Percentiles rank a stretch among this genome's conserved stretches.
These are phyloP conservation scores for Dasysyrphus tricinctus DNA, from an alignment of 2,888 invertebrate genomes.

Conservation along the genomic window DNA sequence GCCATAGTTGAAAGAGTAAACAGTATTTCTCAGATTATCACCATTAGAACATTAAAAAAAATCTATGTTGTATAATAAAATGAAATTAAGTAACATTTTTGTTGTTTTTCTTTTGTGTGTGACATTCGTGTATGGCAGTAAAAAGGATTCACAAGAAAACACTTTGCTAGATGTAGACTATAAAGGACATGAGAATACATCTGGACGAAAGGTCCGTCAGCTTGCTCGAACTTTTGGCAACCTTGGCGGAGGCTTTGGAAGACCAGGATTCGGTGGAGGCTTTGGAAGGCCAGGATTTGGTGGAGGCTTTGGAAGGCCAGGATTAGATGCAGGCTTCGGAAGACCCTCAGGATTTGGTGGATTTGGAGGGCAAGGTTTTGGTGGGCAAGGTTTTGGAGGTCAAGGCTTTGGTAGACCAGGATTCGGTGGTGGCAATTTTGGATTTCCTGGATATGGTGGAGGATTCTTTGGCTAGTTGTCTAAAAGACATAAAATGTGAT, in stretches of 20 bases:
- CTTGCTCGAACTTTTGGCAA: slow-evolving; percentile 58
- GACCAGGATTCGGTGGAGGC: slow-evolving; percentile 7
- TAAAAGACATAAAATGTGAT: background rate
- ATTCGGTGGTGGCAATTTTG: slow-evolving; percentile 4
- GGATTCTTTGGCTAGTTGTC: slow-evolving; percentile 13
- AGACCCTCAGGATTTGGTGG: background rate
- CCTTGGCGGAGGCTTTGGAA: background rate
- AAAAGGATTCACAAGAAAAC: background rate
- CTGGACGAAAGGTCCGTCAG: slow-evolving; percentile 78
- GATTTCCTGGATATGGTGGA: slow-evolving; percentile 2
- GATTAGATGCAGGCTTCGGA: slow-evolving; percentile 9
- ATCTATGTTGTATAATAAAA: background rate
- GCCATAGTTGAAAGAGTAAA: background rate
- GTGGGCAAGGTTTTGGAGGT: slow-evolving; percentile 1
- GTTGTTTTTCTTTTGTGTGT: background rate
- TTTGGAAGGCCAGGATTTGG: background rate
- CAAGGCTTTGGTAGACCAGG: background rate
- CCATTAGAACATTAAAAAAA: background rate
- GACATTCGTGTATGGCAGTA: background rate
- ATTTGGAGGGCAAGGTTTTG: slow-evolving; percentile 8
- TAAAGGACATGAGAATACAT: slow-evolving; percentile 74
- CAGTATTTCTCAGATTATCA: slow-evolving; percentile 15
- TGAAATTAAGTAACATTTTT: slow-evolving; percentile 2
- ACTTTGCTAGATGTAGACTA: slow-evolving; percentile 15
- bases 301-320: slow-evolving; percentile 5